These are phyloP conservation scores for Heterotis niloticus DNA, from an alignment of 2,113 vertebrate species.

Conservation along the genomic window DNA sequence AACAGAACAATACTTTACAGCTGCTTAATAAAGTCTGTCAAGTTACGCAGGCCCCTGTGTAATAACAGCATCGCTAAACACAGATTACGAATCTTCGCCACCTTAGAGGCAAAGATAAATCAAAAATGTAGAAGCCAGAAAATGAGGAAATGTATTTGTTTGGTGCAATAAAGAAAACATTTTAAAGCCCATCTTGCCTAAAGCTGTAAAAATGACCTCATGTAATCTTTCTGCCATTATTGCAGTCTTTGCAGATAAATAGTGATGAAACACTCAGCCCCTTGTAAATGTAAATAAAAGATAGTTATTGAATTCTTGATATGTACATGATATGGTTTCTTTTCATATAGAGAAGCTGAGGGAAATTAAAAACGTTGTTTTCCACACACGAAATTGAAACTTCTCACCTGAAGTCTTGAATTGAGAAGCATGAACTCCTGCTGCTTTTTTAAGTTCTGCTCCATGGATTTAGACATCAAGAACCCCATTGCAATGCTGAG, in stretches of 20 bases:
- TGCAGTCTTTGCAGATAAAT: background rate
- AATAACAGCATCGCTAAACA: conserved; percentile 50
- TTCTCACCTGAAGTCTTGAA: conserved; percentile 70
- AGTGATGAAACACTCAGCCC: background rate
- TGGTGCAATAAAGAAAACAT: conserved; percentile 41
- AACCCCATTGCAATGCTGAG: conserved; percentile 66
- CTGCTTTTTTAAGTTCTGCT: conserved; percentile 71
- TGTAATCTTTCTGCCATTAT: conserved; percentile 10
- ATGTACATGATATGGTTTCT: background rate
- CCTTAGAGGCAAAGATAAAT: conserved; percentile 54
- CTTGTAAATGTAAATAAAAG: background rate
- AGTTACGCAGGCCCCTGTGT: background rate
- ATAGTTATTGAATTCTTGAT: background rate
- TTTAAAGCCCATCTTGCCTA: background rate
- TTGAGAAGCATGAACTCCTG: conserved; percentile 78
- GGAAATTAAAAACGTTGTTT: background rate
- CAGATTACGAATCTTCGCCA: conserved; percentile 51
- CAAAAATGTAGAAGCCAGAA: conserved; percentile 45
- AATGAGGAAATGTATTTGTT: conserved; percentile 22
- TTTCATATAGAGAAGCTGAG: background rate
- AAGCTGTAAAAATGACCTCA: conserved; percentile 6
- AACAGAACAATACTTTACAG: conserved; percentile 31
- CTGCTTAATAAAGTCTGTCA: conserved; percentile 31
- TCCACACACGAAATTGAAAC: background rate
- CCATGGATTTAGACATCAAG: conserved; percentile 72